Evolutionary conservation across 2,888 invertebrate species (phyloP).

Genomic region (Eilema depressum): DNA sequence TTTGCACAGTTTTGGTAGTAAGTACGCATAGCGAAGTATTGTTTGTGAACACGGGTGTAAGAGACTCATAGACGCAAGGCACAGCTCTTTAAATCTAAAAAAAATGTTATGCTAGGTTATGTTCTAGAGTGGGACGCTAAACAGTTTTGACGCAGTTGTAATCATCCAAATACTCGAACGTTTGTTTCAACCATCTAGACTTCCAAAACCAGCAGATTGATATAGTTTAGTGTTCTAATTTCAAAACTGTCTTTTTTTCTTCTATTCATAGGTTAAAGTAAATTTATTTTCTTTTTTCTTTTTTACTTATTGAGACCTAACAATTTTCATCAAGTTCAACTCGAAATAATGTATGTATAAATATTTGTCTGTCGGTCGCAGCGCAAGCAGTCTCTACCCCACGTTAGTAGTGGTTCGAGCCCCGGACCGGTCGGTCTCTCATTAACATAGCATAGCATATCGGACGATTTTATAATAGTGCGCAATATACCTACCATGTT

Average conservation of each 20-base stretch:
- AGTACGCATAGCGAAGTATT: too few relatives aligned
- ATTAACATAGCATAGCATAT: constrained; percentile 44
- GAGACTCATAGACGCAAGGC: too few relatives aligned
- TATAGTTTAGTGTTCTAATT: too few relatives aligned
- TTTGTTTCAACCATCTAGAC: neutral
- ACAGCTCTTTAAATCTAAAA: neutral
- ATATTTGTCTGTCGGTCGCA: neutral
- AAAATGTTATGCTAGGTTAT: neutral
- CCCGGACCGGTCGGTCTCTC: constrained; percentile 57
- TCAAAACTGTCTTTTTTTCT: too few relatives aligned
- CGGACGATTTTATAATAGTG: constrained; percentile 62
- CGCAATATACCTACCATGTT: constrained; percentile 55
- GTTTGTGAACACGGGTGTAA: too few relatives aligned
- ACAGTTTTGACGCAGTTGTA: too few relatives aligned
- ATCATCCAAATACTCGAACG: neutral
- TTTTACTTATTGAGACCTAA: too few relatives aligned
- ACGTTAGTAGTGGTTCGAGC: constrained; percentile 62
- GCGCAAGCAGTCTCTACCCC: constrained; percentile 75
- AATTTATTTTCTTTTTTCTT: too few relatives aligned
- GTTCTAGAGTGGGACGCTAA: neutral
- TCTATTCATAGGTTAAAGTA: too few relatives aligned
- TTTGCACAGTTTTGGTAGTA: too few relatives aligned
- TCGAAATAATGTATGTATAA: neutral
- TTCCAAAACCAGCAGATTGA: too few relatives aligned
- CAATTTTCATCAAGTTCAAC: neutral